phyloP scores from a whole-genome alignment of 2,113 vertebrate genomes.

The Rhombomys opimus region DNA sequence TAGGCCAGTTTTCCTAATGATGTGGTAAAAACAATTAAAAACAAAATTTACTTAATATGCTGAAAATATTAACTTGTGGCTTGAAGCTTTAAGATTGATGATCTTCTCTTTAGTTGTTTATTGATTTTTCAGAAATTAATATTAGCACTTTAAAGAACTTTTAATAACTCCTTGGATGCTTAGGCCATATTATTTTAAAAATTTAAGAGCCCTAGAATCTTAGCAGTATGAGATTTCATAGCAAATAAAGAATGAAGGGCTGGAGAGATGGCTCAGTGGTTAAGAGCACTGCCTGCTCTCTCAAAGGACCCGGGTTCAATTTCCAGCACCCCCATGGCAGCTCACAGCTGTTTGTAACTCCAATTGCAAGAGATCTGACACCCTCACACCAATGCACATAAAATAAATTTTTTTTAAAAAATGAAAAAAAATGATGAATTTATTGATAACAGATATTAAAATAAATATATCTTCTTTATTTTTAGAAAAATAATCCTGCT shows the following conservation, averaged over 20 bases:
- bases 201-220: slow-evolving; percentile 3
- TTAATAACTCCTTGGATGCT: neutral
- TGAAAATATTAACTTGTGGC: neutral
- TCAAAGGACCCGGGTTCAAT: too few relatives aligned
- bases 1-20: neutral
- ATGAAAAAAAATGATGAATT: neutral
- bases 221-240: neutral
- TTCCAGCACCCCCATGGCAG: too few relatives aligned
- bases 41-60: neutral
- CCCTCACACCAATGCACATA: too few relatives aligned
- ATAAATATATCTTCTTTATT: slow-evolving; percentile 63
- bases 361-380: too few relatives aligned
- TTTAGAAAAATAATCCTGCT: slow-evolving; percentile 98
- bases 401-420: too few relatives aligned
- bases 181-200: neutral
- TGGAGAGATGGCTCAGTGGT: too few relatives aligned
- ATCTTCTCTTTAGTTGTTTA: neutral
- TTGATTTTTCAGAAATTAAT: neutral
- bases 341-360: too few relatives aligned
- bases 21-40: slow-evolving; percentile 7
- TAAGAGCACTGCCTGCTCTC: too few relatives aligned
- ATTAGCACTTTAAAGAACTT: slow-evolving; percentile 22
- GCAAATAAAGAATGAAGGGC: neutral
- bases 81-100: neutral
- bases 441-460: slow-evolving; percentile 51